phyloP scores from a whole-genome alignment of 2,888 invertebrate genomes.

The Trissolcus japonicus region DNA sequence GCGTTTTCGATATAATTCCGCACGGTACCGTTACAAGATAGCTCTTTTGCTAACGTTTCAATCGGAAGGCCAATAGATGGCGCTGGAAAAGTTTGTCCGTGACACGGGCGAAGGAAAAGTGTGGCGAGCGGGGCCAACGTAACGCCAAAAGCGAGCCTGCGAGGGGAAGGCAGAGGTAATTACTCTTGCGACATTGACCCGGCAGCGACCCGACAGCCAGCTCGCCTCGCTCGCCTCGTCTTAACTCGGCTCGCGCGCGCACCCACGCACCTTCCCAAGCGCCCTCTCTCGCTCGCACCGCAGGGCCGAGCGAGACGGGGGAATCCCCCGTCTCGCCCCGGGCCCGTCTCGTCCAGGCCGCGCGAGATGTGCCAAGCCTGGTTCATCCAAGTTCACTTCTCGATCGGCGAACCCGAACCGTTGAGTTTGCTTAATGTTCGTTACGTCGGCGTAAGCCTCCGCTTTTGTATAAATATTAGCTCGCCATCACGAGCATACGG shows the following conservation, averaged over 20 bases:
- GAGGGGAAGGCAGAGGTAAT: constrained; percentile 67
- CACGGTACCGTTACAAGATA: constrained; percentile 32
- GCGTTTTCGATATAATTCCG: constrained; percentile 43
- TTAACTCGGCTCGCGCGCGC: constrained; percentile 60
- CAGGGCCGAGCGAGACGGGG: not conserved
- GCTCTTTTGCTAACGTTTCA: constrained; percentile 44
- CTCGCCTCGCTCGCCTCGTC: constrained; percentile 63
- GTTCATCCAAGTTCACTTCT: constrained; percentile 74
- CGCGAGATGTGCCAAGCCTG: constrained; percentile 62
- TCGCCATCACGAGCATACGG: constrained; percentile 18
- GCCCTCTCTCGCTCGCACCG: constrained; percentile 32
- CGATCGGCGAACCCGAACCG: constrained; percentile 72
- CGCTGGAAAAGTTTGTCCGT: constrained; percentile 36
- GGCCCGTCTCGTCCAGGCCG: constrained; percentile 34
- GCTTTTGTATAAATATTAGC: constrained; percentile 48
- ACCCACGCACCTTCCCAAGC: constrained; percentile 52
- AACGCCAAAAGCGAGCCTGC: constrained; percentile 41
- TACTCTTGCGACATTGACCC: constrained; percentile 75
- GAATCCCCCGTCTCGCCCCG: constrained; percentile 30
- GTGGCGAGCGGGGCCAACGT: constrained; percentile 39
- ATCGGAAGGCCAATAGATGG: constrained; percentile 26
- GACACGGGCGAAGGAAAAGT: constrained; percentile 48
- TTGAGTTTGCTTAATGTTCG: constrained; percentile 57
- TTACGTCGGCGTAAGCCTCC: constrained; percentile 53
- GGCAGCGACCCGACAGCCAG: constrained; percentile 71